Evolutionary conservation across 1,140 invertebrate species (phyloP), one percentile per base, ranked within the genome.

Genomic region (Aphaenogaster rudis): DNA sequence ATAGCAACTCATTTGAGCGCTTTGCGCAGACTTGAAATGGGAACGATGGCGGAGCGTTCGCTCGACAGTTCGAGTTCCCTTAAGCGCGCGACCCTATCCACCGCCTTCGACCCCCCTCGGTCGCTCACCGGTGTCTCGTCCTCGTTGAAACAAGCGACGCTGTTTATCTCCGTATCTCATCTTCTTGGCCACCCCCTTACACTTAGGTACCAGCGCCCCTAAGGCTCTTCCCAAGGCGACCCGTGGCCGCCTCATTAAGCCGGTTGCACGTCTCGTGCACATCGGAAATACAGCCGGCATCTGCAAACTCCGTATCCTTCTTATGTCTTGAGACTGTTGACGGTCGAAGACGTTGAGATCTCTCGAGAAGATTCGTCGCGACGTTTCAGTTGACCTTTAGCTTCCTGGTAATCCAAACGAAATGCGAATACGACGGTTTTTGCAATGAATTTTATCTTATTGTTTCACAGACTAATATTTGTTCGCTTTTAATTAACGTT

Each of bases 121-220:
- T 78, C 21, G 57, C 63, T 69, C 21, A 11, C 52, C 63, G 61
- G 61, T 42, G 76, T 87, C 72, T n/a, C 52, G 21, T 77, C 48
- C 21, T 39, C 67, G 61, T 59, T 76, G 57, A 50, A 88, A 72
- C 77, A 87, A 71, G 86, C 66, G 86, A 63, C 78, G 71, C 89
- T 91, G 86, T 92, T 92, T 92, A 91, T 91, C 90, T 87, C 82
- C 54, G 61, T 88, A 67, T 90, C 86, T 91, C 86, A 85, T 72
- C 88, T 79, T 28, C 88, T 67, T 72, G 36, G 63, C 54, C 63
- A 59, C 54, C 21, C 42, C 39, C 54, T 54, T 42, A 11, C 72
- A 74, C 33, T 87, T 81, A 71, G 54, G 17, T 42, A 42, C 17
- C 3, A 7, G 21, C 48, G 54, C 71, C 72, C 45, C 54, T 76